Conservation (phyloP, 1,140 invertebrate species). For the Yoshiicerus persimilis region DNA sequence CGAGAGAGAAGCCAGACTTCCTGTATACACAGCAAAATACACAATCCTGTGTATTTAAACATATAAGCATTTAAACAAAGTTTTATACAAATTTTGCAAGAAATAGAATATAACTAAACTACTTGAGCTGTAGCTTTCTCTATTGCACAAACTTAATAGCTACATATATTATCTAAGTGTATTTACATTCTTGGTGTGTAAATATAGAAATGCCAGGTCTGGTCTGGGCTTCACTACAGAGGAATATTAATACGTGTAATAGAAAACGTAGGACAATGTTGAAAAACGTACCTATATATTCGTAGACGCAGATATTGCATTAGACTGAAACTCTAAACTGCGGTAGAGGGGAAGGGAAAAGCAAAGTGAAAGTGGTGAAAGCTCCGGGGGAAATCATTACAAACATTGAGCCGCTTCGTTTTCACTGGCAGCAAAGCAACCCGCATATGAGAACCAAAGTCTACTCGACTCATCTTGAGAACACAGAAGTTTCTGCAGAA, state of each 20-base stretch:
- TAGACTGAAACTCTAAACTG: neutral
- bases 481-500: neutral
- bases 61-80: neutral
- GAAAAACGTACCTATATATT: neutral
- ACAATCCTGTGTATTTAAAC: neutral
- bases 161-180: too few relatives aligned
- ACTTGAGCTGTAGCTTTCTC: neutral
- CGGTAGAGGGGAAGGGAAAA: neutral
- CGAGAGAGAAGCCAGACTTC: neutral
- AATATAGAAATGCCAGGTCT: too few relatives aligned
- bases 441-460: neutral
- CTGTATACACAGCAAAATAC: neutral
- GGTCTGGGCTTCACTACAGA: neutral
- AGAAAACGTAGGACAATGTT: neutral
- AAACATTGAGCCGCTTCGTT: neutral
- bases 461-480: neutral
- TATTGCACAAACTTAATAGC: neutral
- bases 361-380: constrained; percentile 19
- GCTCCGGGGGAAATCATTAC: constrained; percentile 16
- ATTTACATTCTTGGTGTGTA: neutral
- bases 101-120: neutral
- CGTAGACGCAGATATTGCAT: neutral
- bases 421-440: neutral
- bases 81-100: neutral
- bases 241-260: neutral